A percentile compares a stretch with the other conserved stretches of the same genome.
phyloP scores from a whole-genome alignment of 2,888 invertebrate genomes.

The Rotaria macrura region DNA sequence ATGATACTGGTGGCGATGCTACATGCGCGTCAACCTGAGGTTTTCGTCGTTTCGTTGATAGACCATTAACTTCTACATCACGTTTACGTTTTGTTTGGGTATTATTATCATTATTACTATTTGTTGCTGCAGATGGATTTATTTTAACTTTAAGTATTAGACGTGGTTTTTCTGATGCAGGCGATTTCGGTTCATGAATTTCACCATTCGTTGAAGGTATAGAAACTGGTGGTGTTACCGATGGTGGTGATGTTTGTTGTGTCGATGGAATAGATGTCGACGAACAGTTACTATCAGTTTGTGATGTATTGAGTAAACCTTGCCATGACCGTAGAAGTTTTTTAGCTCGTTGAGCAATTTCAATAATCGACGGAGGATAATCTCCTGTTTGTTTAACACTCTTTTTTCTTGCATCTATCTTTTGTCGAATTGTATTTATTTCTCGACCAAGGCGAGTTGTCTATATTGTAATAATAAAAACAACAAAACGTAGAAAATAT shows the following conservation, averaged over 20 bases:
- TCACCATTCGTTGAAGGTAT: background rate
- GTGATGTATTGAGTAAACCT: slow-evolving; percentile 7
- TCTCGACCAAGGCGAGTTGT: slow-evolving; percentile 17
- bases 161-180: background rate
- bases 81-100: background rate
- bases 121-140: background rate
- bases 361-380: background rate
- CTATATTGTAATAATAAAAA: background rate
- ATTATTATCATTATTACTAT: background rate
- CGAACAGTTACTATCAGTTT: background rate
- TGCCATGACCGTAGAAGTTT: background rate
- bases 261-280: background rate
- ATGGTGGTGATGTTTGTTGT: background rate
- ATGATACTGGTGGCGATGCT: background rate
- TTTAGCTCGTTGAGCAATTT: slow-evolving; percentile 18
- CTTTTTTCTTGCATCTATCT: background rate
- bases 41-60: background rate
- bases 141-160: background rate
- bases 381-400: background rate
- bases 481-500: too few relatives aligned
- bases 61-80: background rate
- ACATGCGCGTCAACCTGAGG: background rate
- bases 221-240: background rate
- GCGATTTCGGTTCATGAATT: background rate
- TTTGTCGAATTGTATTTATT: background rate